Evolutionary conservation across 1,140 invertebrate genomes (phyloP).

Genomic region (Cydia strobilella): DNA sequence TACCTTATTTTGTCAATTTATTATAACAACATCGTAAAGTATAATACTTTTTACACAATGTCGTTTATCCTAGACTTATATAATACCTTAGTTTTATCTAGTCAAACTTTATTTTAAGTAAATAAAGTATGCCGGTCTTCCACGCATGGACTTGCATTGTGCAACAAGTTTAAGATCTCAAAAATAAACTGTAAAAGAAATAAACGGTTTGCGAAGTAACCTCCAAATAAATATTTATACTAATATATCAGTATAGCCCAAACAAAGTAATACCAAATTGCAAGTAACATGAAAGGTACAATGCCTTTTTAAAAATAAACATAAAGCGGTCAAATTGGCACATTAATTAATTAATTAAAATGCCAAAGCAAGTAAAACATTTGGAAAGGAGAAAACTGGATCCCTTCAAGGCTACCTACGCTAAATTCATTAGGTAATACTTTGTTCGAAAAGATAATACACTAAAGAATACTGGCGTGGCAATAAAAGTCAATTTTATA

Average conservation of each 20-base stretch:
- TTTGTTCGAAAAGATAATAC: not conserved
- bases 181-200: too few species aligned
- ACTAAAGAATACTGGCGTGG: not conserved
- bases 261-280: not conserved
- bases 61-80: too few species aligned
- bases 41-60: too few species aligned
- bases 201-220: too few species aligned
- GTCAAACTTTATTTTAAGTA: too few species aligned
- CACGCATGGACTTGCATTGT: too few species aligned
- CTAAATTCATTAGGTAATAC: not conserved
- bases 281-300: not conserved
- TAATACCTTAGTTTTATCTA: too few species aligned
- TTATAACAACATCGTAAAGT: too few species aligned
- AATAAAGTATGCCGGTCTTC: too few species aligned
- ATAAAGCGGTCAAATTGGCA: not conserved
- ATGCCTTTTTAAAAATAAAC: not conserved
- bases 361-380: not conserved
- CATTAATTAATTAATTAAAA: not conserved
- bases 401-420: slow-evolving; percentile 8
- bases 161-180: too few species aligned
- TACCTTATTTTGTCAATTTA: too few species aligned
- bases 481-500: slow-evolving; percentile 7
- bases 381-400: not conserved
- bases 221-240: not conserved
- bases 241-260: not conserved